A percentile compares a stretch with the other conserved stretches of the same genome.
These are phyloP conservation scores for Lasioglossum villosulum DNA, from an alignment of 2,888 invertebrate genomes.

Conservation along the genomic window DNA sequence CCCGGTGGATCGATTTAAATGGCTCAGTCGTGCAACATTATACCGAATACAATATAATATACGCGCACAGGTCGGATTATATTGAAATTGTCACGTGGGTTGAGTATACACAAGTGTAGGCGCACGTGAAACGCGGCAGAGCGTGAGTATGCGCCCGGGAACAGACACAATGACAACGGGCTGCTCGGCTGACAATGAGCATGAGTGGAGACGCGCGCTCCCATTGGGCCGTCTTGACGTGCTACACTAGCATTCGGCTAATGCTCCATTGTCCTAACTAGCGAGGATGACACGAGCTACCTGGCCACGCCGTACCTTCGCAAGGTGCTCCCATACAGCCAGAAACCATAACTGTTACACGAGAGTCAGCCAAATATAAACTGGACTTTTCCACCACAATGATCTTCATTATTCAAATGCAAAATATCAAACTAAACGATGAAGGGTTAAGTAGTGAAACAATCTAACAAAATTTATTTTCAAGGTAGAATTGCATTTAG, in stretches of 20 bases:
- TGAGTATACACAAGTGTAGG: slow-evolving; percentile 31
- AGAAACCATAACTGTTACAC: no score
- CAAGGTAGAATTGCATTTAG: no score
- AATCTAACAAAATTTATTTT: no score
- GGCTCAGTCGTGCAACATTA: background rate
- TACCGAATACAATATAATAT: slow-evolving; percentile 1
- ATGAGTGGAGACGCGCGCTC: slow-evolving; percentile 66
- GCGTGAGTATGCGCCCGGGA: slow-evolving; percentile 59
- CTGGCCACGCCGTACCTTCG: slow-evolving; percentile 44
- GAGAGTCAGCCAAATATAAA: no score
- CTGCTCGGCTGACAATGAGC: slow-evolving; percentile 72
- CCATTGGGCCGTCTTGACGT: slow-evolving; percentile 69
- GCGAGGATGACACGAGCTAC: slow-evolving; percentile 67
- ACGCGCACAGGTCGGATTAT: background rate
- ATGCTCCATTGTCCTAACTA: slow-evolving; percentile 74
- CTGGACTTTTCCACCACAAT: no score
- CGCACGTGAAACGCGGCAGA: slow-evolving; percentile 63
- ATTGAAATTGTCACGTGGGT: slow-evolving; percentile 66
- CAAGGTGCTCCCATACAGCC: slow-evolving; percentile 55
- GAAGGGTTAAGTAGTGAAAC: no score
- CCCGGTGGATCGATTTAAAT: background rate
- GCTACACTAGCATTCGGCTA: slow-evolving; percentile 66
- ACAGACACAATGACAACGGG: slow-evolving; percentile 70
- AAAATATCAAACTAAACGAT: no score
- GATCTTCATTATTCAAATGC: no score